A percentile compares a stretch with the other conserved stretches of the same genome.
phyloP scores from a whole-genome alignment of 2,797 vertebrate species.

The Lepus oiostolus region DNA sequence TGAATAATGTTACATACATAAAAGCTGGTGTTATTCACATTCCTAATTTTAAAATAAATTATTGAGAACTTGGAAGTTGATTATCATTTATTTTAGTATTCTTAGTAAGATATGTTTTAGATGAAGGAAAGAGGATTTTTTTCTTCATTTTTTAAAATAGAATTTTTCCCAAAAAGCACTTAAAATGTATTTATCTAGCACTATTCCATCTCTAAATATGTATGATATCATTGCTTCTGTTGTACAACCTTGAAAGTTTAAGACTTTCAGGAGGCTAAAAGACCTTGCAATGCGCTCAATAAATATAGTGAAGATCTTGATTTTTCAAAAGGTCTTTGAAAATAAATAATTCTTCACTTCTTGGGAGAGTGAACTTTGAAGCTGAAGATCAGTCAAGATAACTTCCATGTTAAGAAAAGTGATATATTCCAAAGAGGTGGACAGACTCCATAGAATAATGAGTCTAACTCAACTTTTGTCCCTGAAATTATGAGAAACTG shows the following conservation, averaged over 20 bases:
- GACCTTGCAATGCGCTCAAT: background rate
- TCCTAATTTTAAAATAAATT: conserved; percentile 12
- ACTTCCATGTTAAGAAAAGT: background rate
- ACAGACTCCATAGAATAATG: background rate
- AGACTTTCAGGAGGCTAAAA: conserved; percentile 3
- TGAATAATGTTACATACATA: background rate
- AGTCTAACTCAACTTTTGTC: background rate
- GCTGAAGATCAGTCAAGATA: background rate
- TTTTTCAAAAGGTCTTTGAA: conserved; percentile 39
- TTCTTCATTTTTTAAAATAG: conserved; percentile 22
- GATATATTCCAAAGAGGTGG: background rate
- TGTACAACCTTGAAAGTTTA: conserved; percentile 5
- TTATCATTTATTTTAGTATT: conserved; percentile 28
- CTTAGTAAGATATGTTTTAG: background rate
- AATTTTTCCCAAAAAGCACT: background rate
- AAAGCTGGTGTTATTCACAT: background rate
- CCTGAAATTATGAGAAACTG: background rate
- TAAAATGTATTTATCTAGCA: conserved; percentile 35
- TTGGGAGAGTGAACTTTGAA: background rate
- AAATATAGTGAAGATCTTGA: background rate
- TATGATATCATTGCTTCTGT: conserved; percentile 6
- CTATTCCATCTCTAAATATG: background rate
- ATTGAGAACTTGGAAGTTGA: background rate
- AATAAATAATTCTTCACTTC: background rate
- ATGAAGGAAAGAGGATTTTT: background rate